These are phyloP conservation scores for Cryptocheilus praepositus DNA, from an alignment of 2,888 invertebrate genomes.

Conservation along the genomic window DNA sequence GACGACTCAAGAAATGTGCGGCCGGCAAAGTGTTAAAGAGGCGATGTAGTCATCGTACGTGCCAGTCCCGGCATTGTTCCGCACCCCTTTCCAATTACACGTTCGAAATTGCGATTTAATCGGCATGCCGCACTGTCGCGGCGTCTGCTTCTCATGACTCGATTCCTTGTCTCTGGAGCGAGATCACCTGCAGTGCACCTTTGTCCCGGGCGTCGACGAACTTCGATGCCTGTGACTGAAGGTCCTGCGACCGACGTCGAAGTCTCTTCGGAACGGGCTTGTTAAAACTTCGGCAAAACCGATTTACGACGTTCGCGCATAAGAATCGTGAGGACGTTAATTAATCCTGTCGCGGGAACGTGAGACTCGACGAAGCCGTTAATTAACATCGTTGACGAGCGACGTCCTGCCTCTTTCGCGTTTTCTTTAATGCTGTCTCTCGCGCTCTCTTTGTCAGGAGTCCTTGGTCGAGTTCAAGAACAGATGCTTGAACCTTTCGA, in stretches of 20 bases:
- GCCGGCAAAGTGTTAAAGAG: slow-evolving; percentile 26
- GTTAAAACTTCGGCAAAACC: slow-evolving; percentile 31
- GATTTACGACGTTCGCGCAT: slow-evolving; percentile 11
- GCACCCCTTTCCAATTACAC: slow-evolving; percentile 55
- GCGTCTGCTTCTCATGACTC: slow-evolving; percentile 23
- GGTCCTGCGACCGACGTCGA: no score
- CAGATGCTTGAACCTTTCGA: no score
- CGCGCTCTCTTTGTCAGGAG: neutral
- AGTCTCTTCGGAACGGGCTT: slow-evolving; percentile 8
- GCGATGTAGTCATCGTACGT: slow-evolving; percentile 26
- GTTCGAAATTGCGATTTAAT: slow-evolving; percentile 57
- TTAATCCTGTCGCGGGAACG: slow-evolving; percentile 35
- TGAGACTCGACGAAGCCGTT: slow-evolving; percentile 27
- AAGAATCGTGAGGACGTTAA: slow-evolving; percentile 31
- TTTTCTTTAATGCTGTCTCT: neutral
- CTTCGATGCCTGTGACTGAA: neutral
- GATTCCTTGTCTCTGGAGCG: slow-evolving; percentile 39
- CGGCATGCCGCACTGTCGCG: slow-evolving; percentile 36
- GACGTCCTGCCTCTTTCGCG: neutral
- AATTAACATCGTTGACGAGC: slow-evolving; percentile 30
- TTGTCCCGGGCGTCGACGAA: slow-evolving; percentile 9
- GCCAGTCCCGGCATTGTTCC: slow-evolving; percentile 23
- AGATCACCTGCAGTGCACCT: slow-evolving; percentile 11
- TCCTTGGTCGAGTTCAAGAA: neutral
- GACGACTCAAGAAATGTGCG: no score